phyloP scores from a whole-genome alignment of 2,888 invertebrate genomes.

The Penaeus monodon region DNA sequence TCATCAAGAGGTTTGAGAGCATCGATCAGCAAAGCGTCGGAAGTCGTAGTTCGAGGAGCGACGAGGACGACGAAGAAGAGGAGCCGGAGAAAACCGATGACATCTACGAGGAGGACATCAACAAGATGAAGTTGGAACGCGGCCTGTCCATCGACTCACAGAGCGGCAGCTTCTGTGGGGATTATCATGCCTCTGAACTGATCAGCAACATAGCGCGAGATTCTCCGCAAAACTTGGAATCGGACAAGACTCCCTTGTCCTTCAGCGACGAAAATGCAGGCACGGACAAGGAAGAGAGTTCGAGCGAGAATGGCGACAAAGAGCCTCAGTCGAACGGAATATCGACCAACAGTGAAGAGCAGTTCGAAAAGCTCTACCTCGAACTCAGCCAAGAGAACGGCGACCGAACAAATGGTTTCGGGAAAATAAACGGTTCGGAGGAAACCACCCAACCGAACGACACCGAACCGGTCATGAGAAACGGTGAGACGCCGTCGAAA shows the following conservation, averaged over 20 bases:
- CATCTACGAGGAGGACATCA: slow-evolving; percentile 15
- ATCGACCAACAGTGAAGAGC: slow-evolving; percentile 30
- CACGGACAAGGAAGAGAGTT: neutral
- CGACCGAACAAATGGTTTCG: neutral
- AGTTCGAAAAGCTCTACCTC: slow-evolving; percentile 44
- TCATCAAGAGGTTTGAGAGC: neutral
- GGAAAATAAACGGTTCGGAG: neutral
- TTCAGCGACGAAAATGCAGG: neutral
- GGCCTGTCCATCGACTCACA: slow-evolving; percentile 26
- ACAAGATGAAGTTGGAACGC: slow-evolving; percentile 44
- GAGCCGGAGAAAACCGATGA: neutral
- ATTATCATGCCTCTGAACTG: neutral
- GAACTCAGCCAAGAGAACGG: neutral
- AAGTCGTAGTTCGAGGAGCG: neutral
- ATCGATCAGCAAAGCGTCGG: neutral
- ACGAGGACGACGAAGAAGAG: neutral
- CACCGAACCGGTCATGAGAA: no score
- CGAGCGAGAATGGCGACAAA: neutral
- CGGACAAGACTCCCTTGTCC: neutral
- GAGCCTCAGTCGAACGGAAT: neutral
- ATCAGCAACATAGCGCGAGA: neutral
- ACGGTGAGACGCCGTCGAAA: no score
- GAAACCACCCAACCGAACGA: neutral
- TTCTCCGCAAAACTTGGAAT: neutral
- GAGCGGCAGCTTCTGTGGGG: neutral